phyloP scores from a whole-genome alignment of 2,797 vertebrate species.

The Platyrinchus mystaceus region DNA sequence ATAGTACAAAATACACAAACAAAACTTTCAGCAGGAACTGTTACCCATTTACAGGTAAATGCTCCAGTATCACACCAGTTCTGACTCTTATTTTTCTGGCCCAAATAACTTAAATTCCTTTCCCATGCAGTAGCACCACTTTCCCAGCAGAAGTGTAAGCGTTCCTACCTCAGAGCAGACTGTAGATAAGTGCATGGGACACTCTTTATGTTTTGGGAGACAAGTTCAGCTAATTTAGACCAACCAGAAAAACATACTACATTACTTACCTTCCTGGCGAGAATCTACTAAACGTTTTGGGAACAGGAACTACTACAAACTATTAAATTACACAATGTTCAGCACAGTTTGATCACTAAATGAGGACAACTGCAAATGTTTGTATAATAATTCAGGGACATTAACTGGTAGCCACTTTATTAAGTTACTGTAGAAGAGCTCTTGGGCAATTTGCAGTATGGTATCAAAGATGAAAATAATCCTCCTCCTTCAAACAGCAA shows the following conservation, averaged over 20 bases:
- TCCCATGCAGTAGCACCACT: not conserved
- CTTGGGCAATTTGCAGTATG: not conserved
- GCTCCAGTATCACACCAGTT: not conserved
- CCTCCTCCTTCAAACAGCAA: not conserved
- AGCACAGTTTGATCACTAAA: not conserved
- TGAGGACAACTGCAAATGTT: not conserved
- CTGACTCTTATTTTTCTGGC: not conserved
- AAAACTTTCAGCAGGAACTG: not conserved
- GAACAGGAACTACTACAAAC: not conserved
- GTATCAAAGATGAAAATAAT: not conserved
- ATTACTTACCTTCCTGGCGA: not conserved
- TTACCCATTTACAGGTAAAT: not conserved
- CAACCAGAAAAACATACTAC: not conserved
- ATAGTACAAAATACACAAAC: not conserved
- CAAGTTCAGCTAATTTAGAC: not conserved
- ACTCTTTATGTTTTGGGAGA: not conserved
- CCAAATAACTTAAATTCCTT: slow-evolving; percentile 1
- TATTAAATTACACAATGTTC: not conserved
- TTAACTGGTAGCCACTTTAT: not conserved
- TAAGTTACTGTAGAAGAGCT: not conserved
- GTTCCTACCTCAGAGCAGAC: not conserved
- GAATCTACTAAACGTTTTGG: not conserved
- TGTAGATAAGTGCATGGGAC: not conserved
- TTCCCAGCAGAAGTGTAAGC: not conserved
- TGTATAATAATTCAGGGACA: not conserved